These are phyloP conservation scores for Drosophila parthenogenetica DNA, from an alignment of 2,888 invertebrate genomes.

Conservation along the genomic window DNA sequence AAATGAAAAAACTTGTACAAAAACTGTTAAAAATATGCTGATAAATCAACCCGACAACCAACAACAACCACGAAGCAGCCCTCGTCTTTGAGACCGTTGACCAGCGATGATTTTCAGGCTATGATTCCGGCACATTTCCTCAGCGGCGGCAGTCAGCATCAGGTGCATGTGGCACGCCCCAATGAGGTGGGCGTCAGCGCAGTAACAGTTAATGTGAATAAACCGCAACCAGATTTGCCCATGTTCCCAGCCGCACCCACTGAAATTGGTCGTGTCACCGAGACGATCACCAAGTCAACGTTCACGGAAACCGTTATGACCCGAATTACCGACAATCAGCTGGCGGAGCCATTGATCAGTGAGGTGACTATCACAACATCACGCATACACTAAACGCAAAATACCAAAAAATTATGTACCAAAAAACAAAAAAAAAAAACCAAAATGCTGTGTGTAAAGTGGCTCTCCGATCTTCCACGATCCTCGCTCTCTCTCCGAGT, in stretches of 20 bases:
- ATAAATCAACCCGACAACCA: slow-evolving; percentile 31
- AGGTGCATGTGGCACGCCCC: slow-evolving; percentile 85
- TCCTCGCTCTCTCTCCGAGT: slow-evolving; percentile 2
- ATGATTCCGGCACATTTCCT: slow-evolving; percentile 97
- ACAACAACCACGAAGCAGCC: slow-evolving; percentile 62
- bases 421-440: slow-evolving; percentile 35
- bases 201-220: slow-evolving; percentile 95
- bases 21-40: slow-evolving; percentile 29
- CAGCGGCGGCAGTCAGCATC: slow-evolving; percentile 91
- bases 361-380: slow-evolving; percentile 89
- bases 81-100: slow-evolving; percentile 91
- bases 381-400: slow-evolving; percentile 76
- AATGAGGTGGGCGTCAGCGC: slow-evolving; percentile 84
- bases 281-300: slow-evolving; percentile 97
- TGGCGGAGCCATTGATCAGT: slow-evolving; percentile 93
- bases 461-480: slow-evolving; percentile 19
- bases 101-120: slow-evolving; percentile 97
- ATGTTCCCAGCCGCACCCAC: slow-evolving; percentile 93
- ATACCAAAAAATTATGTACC: slow-evolving; percentile 32
- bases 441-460: slow-evolving; percentile 44
- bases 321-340: slow-evolving; percentile 96
- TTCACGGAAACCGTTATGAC: slow-evolving; percentile 98
- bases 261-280: slow-evolving; percentile 94
- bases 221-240: slow-evolving; percentile 89
- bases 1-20: slow-evolving; percentile 45